Conservation (phyloP, 2,888 invertebrate species). For the Torymus aiolomorphi region DNA sequence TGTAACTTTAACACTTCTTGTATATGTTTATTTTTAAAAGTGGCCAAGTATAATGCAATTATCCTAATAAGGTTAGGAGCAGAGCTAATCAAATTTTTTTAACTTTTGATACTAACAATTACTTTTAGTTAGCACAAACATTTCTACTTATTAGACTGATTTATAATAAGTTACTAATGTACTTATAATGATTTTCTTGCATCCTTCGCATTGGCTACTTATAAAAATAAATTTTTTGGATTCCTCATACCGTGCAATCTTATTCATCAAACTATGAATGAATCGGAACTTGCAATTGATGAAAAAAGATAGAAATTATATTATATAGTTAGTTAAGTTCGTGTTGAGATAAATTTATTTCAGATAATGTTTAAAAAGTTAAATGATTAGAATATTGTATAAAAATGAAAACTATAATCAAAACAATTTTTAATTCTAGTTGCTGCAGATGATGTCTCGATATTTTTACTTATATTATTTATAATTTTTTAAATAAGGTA, state of each 20-base stretch:
- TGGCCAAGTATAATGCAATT: neutral
- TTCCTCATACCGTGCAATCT: neutral
- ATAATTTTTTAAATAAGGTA: conserved; percentile 29
- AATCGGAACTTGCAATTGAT: neutral
- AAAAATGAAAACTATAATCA: conserved; percentile 31
- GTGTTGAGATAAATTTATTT: conserved; percentile 8
- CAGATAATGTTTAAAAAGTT: conserved; percentile 13
- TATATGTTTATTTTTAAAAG: conserved; percentile 30
- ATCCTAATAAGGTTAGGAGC: neutral
- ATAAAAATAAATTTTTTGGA: conserved; percentile 23
- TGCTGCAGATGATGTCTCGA: conserved; percentile 8
- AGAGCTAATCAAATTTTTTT: neutral
- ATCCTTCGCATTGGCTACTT: conserved; percentile 24
- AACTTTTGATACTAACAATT: conserved; percentile 19
- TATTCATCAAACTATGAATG: conserved; percentile 5
- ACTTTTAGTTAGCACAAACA: conserved; percentile 13
- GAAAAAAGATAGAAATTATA: neutral
- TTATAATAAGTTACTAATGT: conserved; percentile 41
- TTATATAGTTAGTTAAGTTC: neutral
- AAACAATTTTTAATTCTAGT: conserved; percentile 26
- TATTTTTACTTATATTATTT: conserved; percentile 45
- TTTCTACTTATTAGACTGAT: conserved; percentile 39
- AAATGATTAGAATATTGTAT: neutral
- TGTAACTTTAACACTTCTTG: conserved; percentile 24
- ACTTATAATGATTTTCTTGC: conserved; percentile 18